Evolutionary conservation across 2,797 vertebrate species (phyloP).

Genomic region (Lates japonicus): DNA sequence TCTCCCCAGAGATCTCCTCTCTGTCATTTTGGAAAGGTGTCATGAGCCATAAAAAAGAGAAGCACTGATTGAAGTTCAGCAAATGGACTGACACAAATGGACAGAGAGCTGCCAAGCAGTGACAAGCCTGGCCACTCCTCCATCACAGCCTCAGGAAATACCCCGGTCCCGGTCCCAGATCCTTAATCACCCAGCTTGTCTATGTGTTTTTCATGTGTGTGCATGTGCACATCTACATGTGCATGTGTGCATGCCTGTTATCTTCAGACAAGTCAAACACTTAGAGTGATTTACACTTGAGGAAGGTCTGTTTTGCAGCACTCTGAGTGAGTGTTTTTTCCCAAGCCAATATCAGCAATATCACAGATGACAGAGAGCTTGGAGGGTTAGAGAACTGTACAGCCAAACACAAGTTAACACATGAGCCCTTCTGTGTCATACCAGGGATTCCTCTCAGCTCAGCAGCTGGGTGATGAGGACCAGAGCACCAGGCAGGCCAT

Average conservation of each 20-base stretch:
- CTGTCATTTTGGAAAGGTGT: constrained; percentile 50
- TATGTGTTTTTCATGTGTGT: constrained; percentile 31
- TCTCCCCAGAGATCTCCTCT: constrained; percentile 24
- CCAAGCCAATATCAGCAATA: constrained; percentile 60
- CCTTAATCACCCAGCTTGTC: constrained; percentile 37
- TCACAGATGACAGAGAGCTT: constrained; percentile 56
- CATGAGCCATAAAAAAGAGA: constrained; percentile 20
- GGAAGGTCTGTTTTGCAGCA: constrained; percentile 45
- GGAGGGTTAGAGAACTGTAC: constrained; percentile 26
- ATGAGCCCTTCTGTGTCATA: constrained; percentile 55
- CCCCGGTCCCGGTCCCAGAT: constrained; percentile 50
- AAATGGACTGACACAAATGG: constrained; percentile 48
- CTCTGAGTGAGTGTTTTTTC: constrained; percentile 34
- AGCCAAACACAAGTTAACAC: constrained; percentile 62
- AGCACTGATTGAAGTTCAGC: constrained; percentile 33
- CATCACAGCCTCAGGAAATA: constrained; percentile 67
- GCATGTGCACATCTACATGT: constrained; percentile 13
- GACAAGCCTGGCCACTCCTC: constrained; percentile 48
- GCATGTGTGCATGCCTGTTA: constrained; percentile 39
- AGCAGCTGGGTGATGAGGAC: constrained; percentile 55
- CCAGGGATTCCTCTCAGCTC: constrained; percentile 62
- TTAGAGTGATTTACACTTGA: constrained; percentile 45
- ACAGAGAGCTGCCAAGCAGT: constrained; percentile 50
- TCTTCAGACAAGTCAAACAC: constrained; percentile 56
- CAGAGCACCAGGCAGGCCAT: constrained; percentile 71